Conservation (phyloP, 2,797 vertebrate species). For the Microctenopoma stevenorrisi region DNA sequence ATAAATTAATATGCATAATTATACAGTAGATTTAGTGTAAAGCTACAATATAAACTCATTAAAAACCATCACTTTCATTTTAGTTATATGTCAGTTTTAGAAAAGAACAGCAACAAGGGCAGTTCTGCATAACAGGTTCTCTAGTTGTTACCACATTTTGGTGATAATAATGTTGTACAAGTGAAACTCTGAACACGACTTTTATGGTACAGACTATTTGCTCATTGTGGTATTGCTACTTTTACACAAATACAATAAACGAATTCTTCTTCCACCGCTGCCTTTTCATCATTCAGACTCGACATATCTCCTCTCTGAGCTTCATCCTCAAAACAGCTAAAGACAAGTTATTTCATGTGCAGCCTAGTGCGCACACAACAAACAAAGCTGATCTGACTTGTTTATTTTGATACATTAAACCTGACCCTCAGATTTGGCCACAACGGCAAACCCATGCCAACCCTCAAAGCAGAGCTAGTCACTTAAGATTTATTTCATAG, state of each 20-base stretch:
- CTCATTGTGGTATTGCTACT: conserved; percentile 13
- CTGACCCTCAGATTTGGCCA: conserved; percentile 70
- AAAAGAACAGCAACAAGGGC: not conserved
- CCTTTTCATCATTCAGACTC: conserved; percentile 16
- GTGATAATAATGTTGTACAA: not conserved
- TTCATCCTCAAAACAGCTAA: conserved; percentile 40
- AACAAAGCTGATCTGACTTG: conserved; percentile 63
- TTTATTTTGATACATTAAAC: conserved; percentile 79
- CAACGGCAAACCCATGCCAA: conserved; percentile 61
- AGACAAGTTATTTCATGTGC: conserved; percentile 49
- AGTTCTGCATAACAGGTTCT: not conserved
- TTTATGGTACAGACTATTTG: conserved; percentile 8
- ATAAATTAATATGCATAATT: not conserved
- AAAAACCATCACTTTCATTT: not conserved
- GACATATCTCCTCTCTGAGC: conserved; percentile 25
- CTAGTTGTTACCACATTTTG: not conserved
- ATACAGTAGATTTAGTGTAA: not conserved
- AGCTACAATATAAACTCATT: not conserved
- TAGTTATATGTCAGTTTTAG: not conserved
- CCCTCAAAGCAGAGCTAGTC: conserved; percentile 67
- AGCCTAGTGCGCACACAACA: conserved; percentile 60
- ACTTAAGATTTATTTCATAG: conserved; percentile 83
- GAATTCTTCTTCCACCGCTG: conserved; percentile 4
- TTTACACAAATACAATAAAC: conserved; percentile 16
- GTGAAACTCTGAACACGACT: not conserved